These are phyloP conservation scores for Frankliniella fusca DNA, from an alignment of 2,888 invertebrate species.

Conservation along the genomic window DNA sequence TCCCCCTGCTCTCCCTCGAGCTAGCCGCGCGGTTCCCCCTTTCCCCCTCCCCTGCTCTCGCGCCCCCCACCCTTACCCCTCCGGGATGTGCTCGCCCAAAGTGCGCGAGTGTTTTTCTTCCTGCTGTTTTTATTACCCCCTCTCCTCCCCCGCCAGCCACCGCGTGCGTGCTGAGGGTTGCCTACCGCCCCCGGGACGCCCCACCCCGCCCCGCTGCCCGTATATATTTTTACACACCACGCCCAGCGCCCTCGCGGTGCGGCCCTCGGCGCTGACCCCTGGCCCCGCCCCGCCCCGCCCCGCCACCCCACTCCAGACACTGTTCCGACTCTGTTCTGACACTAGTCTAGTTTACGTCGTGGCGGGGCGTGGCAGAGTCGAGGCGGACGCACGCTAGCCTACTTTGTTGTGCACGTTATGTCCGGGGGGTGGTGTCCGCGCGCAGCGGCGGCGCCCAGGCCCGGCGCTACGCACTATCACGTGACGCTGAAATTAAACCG, in stretches of 20 bases:
- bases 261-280: not conserved
- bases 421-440: not conserved
- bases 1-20: not conserved
- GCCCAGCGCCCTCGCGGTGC: not conserved
- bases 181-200: not conserved
- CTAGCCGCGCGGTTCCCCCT: not conserved
- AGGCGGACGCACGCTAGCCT: not conserved
- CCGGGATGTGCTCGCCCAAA: not conserved
- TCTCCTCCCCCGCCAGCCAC: too few species aligned
- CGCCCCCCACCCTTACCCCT: not conserved
- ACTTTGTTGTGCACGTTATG: conserved; percentile 26
- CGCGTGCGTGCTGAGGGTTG: not conserved
- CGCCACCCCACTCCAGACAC: not conserved
- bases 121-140: not conserved
- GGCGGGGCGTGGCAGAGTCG: not conserved
- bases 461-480: not conserved
- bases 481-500: conserved; percentile 7
- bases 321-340: conserved; percentile 19
- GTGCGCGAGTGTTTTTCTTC: not conserved
- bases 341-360: conserved; percentile 17
- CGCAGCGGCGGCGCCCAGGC: not conserved
- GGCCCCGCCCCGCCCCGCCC: not conserved
- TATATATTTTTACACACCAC: not conserved
- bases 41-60: not conserved
- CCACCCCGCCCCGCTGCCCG: not conserved